phyloP scores from a whole-genome alignment of 2,888 invertebrate species.

The Euzophera pinguis region DNA sequence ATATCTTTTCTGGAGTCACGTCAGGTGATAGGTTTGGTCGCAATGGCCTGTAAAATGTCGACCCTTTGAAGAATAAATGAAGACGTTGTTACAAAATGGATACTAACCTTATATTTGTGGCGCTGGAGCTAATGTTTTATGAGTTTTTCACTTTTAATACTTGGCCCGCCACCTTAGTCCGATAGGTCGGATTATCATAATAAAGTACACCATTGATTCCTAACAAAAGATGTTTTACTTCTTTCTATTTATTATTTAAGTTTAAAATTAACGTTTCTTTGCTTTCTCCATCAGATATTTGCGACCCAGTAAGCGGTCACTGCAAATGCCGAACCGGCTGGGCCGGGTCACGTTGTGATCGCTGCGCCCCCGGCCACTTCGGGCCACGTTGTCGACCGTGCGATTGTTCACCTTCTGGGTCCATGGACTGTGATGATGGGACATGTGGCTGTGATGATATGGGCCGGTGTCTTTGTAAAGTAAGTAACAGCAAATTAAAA shows the following conservation, averaged over 20 bases:
- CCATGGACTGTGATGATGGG: constrained; percentile 75
- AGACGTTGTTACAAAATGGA: too few relatives aligned
- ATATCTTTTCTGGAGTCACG: not conserved
- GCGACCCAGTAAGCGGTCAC: constrained; percentile 81
- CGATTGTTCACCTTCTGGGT: constrained; percentile 88
- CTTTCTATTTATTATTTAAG: too few relatives aligned
- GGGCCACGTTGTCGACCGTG: constrained; percentile 93
- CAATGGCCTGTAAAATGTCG: too few relatives aligned
- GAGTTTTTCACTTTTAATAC: too few relatives aligned
- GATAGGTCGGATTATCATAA: too few relatives aligned
- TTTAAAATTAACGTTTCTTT: not conserved
- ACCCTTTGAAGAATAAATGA: too few relatives aligned
- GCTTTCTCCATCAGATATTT: constrained; percentile 74
- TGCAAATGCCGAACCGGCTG: constrained; percentile 89
- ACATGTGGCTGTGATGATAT: constrained; percentile 85
- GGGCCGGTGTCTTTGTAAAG: constrained; percentile 95
- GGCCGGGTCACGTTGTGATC: constrained; percentile 87
- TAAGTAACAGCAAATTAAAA: constrained; percentile 32
- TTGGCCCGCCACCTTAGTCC: too few relatives aligned
- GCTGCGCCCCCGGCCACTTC: constrained; percentile 92
- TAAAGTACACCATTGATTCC: too few relatives aligned
- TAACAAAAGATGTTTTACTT: too few relatives aligned
- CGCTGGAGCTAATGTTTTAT: too few relatives aligned
- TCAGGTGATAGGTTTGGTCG: too few relatives aligned
- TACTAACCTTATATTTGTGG: too few relatives aligned